Evolutionary conservation across 92 coral and sea anemone species (phyloP), one percentile per base, ranked within the genome.

Genomic region (Desmophyllum pertusum): DNA sequence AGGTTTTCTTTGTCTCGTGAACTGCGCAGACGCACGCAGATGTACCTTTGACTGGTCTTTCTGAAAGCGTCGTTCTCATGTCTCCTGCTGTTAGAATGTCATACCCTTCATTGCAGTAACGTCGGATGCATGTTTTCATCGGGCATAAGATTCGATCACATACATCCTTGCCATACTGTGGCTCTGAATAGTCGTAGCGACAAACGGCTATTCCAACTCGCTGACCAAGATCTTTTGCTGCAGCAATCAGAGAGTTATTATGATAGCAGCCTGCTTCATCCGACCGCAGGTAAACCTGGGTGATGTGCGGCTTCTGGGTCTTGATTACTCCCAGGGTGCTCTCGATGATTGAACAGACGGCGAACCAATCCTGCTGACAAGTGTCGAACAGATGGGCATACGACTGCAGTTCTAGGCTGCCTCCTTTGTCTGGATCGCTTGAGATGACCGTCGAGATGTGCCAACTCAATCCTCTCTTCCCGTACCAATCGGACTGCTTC

Each of bases 81-180:
- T 89, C 91, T 9, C 43, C 39, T 14, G 93, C 95, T 40, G 80
- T 74, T 9, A 87, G 55, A 55, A 93, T 68, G 63, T 93, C 91
- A 39, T 92, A 89, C 31, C 93, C 93, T 65, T 92, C 93, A 72
- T 76, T 64, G 77, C 95, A 92, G 76, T 84, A 85, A 46, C 77
- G 75, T 21, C 96, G 88, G 53, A 93, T 93, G 55, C 93, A 65
- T n/a, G 85, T 43, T 59, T 93, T 90, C 89, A 93, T 80, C 2
- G 96, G 93, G 48, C 93, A 93, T 33, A 92, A 81, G 43, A 92
- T 92, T 53, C 95, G 64, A 68, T 92, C 95, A 48, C 92, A 92
- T 36, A 92, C 82, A 83, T 92, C 92, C 75, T 92, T 92, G 35
- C 89, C 91, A 35, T 70, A 41, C 50, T 86, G 93, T 13, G 96